phyloP scores from a whole-genome alignment of 2,888 invertebrate genomes.

The Tenthredo scrophulariae region DNA sequence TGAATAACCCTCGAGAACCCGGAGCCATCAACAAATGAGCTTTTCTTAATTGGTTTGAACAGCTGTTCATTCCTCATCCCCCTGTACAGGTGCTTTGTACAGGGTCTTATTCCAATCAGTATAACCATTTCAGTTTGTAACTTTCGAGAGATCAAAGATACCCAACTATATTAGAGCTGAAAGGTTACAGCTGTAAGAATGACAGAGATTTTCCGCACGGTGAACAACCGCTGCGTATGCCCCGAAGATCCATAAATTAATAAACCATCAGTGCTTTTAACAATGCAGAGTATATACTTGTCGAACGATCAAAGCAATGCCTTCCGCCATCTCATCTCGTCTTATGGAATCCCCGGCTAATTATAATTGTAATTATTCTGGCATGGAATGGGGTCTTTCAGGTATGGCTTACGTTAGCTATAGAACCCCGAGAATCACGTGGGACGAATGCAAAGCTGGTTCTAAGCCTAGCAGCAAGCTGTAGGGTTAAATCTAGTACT shows the following conservation, averaged over 20 bases:
- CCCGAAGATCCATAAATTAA: background rate
- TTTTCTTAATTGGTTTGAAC: background rate
- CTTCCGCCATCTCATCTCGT: background rate
- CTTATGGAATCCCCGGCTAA: slow-evolving; percentile 24
- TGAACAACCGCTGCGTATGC: background rate
- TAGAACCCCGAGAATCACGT: slow-evolving; percentile 19
- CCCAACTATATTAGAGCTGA: background rate
- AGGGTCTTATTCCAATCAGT: background rate
- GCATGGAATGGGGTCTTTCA: slow-evolving; percentile 9
- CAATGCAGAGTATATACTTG: background rate
- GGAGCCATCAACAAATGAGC: background rate
- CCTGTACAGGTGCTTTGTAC: background rate
- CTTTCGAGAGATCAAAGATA: background rate
- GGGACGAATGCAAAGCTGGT: slow-evolving; percentile 26
- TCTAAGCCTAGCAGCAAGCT: slow-evolving; percentile 4
- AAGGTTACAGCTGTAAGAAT: background rate
- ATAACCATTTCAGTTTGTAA: background rate
- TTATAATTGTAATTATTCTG: slow-evolving; percentile 42
- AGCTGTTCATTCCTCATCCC: background rate
- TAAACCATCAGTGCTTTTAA: background rate
- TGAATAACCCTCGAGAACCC: background rate
- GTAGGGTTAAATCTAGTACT: slow-evolving; percentile 12
- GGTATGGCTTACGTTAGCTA: slow-evolving; percentile 17
- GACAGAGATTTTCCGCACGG: background rate
- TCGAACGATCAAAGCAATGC: slow-evolving; percentile 11